phyloP scores from a whole-genome alignment of 2,888 invertebrate species.

The Zygaena filipendulae region DNA sequence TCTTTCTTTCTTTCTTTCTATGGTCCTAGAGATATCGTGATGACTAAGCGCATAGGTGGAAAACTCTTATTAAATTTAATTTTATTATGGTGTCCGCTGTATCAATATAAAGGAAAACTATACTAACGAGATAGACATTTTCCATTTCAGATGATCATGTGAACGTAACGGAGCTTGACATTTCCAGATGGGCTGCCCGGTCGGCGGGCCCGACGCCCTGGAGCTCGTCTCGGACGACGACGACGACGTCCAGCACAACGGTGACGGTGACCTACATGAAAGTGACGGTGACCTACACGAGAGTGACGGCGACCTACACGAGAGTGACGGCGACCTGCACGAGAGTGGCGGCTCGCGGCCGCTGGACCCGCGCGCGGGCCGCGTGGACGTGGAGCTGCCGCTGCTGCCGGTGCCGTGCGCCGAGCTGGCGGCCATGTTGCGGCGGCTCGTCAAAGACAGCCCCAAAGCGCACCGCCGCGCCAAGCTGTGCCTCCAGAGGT shows the following conservation, averaged over 20 bases:
- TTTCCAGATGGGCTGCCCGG: constrained; percentile 76
- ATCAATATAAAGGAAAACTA: no score
- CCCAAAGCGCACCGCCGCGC: constrained; percentile 68
- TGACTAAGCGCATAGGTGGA: no score
- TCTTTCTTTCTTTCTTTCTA: no score
- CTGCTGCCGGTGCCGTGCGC: constrained; percentile 73
- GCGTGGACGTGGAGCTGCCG: constrained; percentile 78
- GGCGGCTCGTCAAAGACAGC: constrained; percentile 43
- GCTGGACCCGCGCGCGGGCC: constrained; percentile 84
- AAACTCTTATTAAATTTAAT: no score
- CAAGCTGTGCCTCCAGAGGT: constrained; percentile 54
- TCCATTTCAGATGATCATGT: no score
- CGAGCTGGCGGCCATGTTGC: constrained; percentile 64
- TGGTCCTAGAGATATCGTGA: no score
- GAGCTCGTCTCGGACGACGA: constrained; percentile 61
- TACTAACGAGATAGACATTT: no score
- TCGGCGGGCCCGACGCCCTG: constrained; percentile 73
- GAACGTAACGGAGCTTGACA: no score
- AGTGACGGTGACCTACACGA: no score
- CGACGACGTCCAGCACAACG: constrained; percentile 24
- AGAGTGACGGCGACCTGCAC: not conserved
- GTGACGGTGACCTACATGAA: constrained; percentile 14
- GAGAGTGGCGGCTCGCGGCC: constrained; percentile 12
- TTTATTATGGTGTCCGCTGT: no score
- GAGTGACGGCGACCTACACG: constrained; percentile 12